phyloP scores from a whole-genome alignment of 1,140 invertebrate genomes.

The Andricus grossulariae region DNA sequence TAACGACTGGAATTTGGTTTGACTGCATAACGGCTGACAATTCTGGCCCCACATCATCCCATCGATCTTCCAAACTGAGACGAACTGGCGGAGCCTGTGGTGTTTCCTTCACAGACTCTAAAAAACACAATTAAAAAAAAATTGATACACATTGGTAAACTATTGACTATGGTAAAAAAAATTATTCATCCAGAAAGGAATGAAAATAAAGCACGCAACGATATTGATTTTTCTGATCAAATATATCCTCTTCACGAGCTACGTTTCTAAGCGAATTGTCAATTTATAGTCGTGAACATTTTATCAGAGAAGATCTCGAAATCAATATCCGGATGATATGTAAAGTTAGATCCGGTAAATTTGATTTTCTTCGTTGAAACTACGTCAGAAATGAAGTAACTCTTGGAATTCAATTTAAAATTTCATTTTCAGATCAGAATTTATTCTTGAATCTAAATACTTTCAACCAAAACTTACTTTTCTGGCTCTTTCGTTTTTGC shows the following conservation, averaged over 20 bases:
- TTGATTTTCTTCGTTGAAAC: constrained; percentile 6
- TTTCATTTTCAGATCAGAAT: neutral
- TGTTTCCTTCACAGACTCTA: constrained; percentile 59
- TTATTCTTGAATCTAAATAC: neutral
- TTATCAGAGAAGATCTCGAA: constrained; percentile 24
- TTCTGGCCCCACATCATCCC: constrained; percentile 84
- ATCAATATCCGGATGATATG: constrained; percentile 17
- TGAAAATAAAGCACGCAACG: neutral
- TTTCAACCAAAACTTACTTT: constrained; percentile 58
- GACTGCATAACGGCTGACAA: constrained; percentile 83
- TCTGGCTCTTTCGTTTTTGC: constrained; percentile 74
- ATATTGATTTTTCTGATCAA: constrained; percentile 9
- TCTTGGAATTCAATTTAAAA: neutral
- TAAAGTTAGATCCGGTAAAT: neutral
- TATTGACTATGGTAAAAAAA: neutral
- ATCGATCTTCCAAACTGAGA: constrained; percentile 78
- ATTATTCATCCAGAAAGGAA: neutral
- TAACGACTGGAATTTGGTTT: constrained; percentile 78
- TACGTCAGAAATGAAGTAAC: neutral
- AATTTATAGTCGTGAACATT: constrained; percentile 6
- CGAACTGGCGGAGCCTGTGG: neutral
- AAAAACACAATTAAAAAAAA: neutral
- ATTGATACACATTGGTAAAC: neutral
- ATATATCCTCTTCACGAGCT: constrained; percentile 1
- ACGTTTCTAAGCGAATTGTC: constrained; percentile 26